Conservation (phyloP, 2,888 invertebrate genomes). For the Amorpha juglandis region DNA sequence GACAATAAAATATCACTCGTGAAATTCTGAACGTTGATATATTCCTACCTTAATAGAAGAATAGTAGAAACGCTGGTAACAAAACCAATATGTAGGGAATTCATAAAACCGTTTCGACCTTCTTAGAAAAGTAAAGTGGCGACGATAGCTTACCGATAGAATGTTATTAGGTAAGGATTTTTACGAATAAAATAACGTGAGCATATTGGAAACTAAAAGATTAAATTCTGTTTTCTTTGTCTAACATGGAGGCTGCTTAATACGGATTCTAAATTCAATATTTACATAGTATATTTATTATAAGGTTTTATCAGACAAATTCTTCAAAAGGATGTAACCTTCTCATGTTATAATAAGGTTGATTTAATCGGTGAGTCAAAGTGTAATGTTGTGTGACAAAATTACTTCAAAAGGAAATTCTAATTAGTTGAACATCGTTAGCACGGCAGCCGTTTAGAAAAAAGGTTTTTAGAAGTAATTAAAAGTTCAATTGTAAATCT, state of each 20-base stretch:
- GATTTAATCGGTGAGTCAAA: constrained; percentile 10
- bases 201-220: constrained; percentile 15
- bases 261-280: neutral
- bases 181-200: constrained; percentile 14
- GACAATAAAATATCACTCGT: neutral
- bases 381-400: neutral
- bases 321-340: neutral
- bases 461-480: too few species aligned
- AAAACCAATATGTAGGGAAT: constrained; percentile 2
- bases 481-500: neutral
- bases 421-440: constrained; percentile 13
- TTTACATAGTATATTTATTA: neutral
- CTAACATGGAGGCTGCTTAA: neutral
- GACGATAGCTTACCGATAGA: constrained; percentile 7
- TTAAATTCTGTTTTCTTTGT: constrained; percentile 8
- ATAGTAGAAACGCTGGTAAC: neutral
- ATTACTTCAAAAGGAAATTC: neutral
- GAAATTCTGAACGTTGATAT: neutral
- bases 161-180: constrained; percentile 15
- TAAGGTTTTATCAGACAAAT: neutral
- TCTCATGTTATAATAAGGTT: neutral
- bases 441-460: neutral
- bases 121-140: constrained; percentile 17
- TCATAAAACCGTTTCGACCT: constrained; percentile 17
- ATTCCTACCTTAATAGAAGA: constrained; percentile 1